Conservation (phyloP, 2,113 vertebrate genomes). For the Odobenus rosmarus region DNA sequence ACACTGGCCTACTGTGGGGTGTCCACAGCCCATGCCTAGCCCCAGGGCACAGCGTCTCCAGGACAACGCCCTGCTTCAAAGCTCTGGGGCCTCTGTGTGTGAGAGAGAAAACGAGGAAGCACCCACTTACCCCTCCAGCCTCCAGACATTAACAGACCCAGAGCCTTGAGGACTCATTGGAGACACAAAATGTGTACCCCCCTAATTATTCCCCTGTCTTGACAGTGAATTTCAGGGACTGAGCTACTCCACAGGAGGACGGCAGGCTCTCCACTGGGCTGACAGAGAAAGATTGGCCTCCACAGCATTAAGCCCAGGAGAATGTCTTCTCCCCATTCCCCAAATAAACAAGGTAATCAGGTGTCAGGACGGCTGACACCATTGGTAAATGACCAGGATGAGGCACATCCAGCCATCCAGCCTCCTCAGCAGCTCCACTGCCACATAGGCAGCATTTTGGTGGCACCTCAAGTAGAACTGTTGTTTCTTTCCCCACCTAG, state of each 20-base stretch:
- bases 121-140: not conserved
- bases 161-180: conserved; percentile 31
- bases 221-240: conserved; percentile 36
- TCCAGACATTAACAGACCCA: not conserved
- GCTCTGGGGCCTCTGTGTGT: not conserved
- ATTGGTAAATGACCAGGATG: conserved; percentile 11
- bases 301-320: conserved; percentile 49
- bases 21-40: not conserved
- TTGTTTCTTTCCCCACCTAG: conserved; percentile 62
- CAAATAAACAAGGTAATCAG: conserved; percentile 44
- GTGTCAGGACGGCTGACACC: conserved; percentile 39
- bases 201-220: not conserved
- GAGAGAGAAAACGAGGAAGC: not conserved
- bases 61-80: not conserved
- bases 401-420: not conserved
- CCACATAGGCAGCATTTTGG: conserved; percentile 12
- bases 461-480: conserved; percentile 71
- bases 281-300: conserved; percentile 48
- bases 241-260: not conserved
- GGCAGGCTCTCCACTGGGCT: conserved; percentile 29
- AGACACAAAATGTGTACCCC: not conserved
- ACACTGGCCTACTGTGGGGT: rapidly evolving
- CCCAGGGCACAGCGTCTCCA: rapidly evolving
- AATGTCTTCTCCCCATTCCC: conserved; percentile 57
- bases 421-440: conserved; percentile 5